These are phyloP conservation scores for Tetragonula clypearis DNA, from an alignment of 1,140 invertebrate genomes.

Conservation along the genomic window DNA sequence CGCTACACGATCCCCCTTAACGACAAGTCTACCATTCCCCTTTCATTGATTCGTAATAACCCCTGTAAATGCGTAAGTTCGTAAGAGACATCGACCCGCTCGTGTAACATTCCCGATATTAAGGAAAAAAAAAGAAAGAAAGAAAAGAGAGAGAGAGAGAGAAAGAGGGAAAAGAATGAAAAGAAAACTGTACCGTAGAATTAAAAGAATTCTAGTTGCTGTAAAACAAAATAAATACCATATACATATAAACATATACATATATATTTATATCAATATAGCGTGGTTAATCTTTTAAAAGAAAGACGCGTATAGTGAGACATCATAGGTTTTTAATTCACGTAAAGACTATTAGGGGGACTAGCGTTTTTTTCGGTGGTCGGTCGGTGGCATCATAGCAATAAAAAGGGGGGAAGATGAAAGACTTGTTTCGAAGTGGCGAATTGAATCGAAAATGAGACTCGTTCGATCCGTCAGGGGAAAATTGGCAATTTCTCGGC, in stretches of 20 bases:
- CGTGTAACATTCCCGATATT: conserved; percentile 56
- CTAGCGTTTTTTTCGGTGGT: conserved; percentile 22
- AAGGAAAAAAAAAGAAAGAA: not conserved
- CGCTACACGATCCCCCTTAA: conserved; percentile 16
- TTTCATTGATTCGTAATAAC: conserved; percentile 34
- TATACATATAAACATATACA: conserved; percentile 41
- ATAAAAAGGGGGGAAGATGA: conserved; percentile 12
- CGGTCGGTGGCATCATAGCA: conserved; percentile 46
- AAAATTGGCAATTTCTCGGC: not conserved
- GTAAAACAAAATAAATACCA: conserved; percentile 43
- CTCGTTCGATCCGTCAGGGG: not conserved
- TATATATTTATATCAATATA: conserved; percentile 68
- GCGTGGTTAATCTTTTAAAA: conserved; percentile 64
- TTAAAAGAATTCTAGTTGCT: conserved; percentile 60
- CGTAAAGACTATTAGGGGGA: conserved; percentile 54
- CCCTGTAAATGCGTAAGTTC: conserved; percentile 57
- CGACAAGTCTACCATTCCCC: not conserved
- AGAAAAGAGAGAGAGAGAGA: not conserved
- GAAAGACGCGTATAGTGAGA: conserved; percentile 54
- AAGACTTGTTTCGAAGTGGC: not conserved
- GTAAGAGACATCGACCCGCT: conserved; percentile 58
- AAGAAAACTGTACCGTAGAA: conserved; percentile 49
- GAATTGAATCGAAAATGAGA: not conserved
- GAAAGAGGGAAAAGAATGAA: not conserved
- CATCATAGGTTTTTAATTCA: conserved; percentile 63